Conservation (phyloP, 2,797 vertebrate species). For the Hemibagrus guttatus region DNA sequence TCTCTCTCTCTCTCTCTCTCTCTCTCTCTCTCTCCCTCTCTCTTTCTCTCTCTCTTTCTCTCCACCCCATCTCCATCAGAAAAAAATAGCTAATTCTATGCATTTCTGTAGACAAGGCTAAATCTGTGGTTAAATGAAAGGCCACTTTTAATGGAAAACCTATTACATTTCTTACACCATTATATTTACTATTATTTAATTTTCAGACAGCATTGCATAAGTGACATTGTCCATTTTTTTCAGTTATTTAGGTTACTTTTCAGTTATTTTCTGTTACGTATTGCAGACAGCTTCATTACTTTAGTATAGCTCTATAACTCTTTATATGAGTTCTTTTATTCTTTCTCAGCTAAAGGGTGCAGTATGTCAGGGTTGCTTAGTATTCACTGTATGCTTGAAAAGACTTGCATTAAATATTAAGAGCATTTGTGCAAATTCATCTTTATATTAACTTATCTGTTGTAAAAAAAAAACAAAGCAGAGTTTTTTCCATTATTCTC, state of each 20-base stretch:
- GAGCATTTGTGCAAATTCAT: slow-evolving; percentile 5
- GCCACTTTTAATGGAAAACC: slow-evolving; percentile 13
- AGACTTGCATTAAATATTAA: slow-evolving; percentile 14
- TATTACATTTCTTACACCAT: neutral
- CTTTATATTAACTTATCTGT: neutral
- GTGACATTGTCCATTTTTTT: neutral
- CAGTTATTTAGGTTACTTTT: slow-evolving; percentile 16
- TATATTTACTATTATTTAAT: too few relatives aligned
- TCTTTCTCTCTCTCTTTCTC: slow-evolving; percentile 28
- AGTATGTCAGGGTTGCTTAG: slow-evolving; percentile 17
- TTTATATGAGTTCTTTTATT: slow-evolving; percentile 15
- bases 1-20: slow-evolving; percentile 61
- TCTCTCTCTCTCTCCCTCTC: slow-evolving; percentile 53
- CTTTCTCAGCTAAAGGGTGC: neutral
- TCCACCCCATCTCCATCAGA: slow-evolving; percentile 18
- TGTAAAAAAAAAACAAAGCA: neutral
- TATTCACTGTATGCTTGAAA: slow-evolving; percentile 11
- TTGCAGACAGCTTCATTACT: slow-evolving; percentile 14
- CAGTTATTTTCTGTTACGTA: neutral
- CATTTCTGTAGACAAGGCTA: slow-evolving; percentile 5
- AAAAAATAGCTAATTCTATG: slow-evolving; percentile 1
- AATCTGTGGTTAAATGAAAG: slow-evolving; percentile 23
- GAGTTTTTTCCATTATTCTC: neutral
- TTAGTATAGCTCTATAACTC: neutral
- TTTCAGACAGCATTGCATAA: neutral